Conservation (phyloP, 2,888 invertebrate genomes). For the Suillia variegata region DNA sequence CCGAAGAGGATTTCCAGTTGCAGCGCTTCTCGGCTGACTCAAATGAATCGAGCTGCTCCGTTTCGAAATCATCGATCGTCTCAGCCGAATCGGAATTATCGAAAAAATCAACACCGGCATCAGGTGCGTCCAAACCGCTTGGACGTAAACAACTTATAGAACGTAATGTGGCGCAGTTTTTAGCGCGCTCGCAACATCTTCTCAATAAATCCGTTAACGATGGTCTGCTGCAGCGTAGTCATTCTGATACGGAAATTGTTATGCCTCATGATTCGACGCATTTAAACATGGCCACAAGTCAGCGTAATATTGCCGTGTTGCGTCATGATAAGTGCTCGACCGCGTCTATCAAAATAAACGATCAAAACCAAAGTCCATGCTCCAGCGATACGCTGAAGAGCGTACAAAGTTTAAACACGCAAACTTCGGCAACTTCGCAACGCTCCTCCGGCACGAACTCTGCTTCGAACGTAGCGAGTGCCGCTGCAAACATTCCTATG, state of each 20-base stretch:
- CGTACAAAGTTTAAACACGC: slow-evolving; percentile 1
- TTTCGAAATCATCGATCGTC: background rate
- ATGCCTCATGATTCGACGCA: too few species aligned
- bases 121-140: too few species aligned
- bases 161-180: slow-evolving; percentile 34
- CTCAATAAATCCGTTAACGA: background rate
- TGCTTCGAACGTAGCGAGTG: slow-evolving; percentile 8
- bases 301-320: too few species aligned
- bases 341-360: too few species aligned
- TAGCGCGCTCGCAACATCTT: slow-evolving; percentile 29
- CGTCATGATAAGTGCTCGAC: too few species aligned
- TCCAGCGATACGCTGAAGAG: background rate
- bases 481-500: background rate
- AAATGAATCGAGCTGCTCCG: background rate
- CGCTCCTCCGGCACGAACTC: background rate
- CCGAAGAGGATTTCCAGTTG: slow-evolving; percentile 32
- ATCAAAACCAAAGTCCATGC: too few species aligned
- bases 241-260: slow-evolving; percentile 36
- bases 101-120: too few species aligned
- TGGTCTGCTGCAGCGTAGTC: slow-evolving; percentile 29
- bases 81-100: slow-evolving; percentile 12
- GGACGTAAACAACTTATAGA: slow-evolving; percentile 26
- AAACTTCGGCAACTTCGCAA: background rate
- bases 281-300: too few species aligned
- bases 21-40: background rate